These are phyloP conservation scores for Heteromormyrus szaboi DNA, from an alignment of 2,797 vertebrate species.

Conservation along the genomic window DNA sequence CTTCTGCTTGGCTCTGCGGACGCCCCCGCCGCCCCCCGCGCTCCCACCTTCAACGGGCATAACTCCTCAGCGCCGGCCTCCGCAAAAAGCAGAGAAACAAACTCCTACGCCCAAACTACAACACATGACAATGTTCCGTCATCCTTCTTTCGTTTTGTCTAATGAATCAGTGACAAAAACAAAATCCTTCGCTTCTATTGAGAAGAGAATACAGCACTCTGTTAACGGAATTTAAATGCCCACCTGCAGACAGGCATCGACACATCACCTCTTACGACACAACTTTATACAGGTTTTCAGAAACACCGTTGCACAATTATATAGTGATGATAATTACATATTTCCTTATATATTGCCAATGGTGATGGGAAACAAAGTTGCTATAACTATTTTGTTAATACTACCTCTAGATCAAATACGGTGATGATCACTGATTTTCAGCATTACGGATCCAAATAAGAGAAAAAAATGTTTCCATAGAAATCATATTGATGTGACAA, in stretches of 20 bases:
- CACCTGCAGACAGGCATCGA: background rate
- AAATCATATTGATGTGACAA: background rate
- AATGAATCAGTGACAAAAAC: background rate
- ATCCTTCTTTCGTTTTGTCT: background rate
- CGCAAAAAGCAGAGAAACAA: constrained; percentile 39
- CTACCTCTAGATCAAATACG: background rate
- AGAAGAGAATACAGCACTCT: background rate
- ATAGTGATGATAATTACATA: background rate
- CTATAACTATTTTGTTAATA: background rate
- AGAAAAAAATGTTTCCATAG: background rate
- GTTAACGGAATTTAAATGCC: background rate
- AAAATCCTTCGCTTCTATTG: background rate
- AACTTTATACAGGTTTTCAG: background rate
- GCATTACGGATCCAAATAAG: background rate
- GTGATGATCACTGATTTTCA: background rate
- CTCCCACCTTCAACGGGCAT: constrained; percentile 98
- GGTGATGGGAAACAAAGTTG: background rate
- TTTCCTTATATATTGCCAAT: background rate
- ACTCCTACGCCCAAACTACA: constrained; percentile 65
- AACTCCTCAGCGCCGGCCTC: constrained; percentile 72
- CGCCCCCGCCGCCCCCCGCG: constrained; percentile 85
- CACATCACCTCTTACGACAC: background rate
- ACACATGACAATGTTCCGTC: background rate
- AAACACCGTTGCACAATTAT: background rate
- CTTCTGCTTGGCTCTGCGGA: constrained; percentile 94